Evolutionary conservation across 2,797 vertebrate species (phyloP).

Genomic region (Botia almorhae): DNA sequence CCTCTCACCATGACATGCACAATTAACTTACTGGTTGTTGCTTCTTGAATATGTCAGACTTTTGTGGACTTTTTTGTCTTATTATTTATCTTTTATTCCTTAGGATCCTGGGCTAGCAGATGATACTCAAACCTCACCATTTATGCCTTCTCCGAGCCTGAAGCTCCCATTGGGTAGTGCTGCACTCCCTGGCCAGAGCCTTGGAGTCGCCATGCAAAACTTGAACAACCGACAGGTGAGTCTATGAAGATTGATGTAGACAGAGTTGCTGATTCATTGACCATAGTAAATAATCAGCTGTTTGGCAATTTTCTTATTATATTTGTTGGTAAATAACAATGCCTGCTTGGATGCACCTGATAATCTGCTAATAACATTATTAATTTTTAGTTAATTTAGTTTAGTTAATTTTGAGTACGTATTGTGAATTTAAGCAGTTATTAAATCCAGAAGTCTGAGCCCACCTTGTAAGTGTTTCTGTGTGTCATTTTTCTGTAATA

Average conservation of each 20-base stretch:
- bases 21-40: neutral
- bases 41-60: constrained; percentile 51
- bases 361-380: too few species aligned
- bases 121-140: constrained; percentile 96
- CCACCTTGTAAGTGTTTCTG: too few species aligned
- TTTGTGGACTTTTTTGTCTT: neutral
- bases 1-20: neutral
- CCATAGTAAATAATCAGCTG: neutral
- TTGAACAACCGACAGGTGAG: constrained; percentile 99
- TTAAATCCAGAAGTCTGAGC: too few species aligned
- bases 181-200: constrained; percentile 95
- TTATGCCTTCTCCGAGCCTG: constrained; percentile 99
- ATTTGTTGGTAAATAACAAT: too few species aligned
- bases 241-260: neutral
- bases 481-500: too few species aligned
- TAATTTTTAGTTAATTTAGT: too few species aligned
- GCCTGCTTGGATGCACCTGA: too few species aligned
- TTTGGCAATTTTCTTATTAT: too few species aligned
- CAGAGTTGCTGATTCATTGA: neutral
- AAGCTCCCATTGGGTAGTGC: constrained; percentile 97
- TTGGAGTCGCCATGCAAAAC: constrained; percentile 99
- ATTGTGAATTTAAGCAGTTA: too few species aligned
- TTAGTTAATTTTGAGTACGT: too few species aligned
- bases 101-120: constrained; percentile 97
- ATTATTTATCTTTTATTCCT: constrained; percentile 65